Percentiles rank a stretch among this genome's conserved stretches.
phyloP scores from a whole-genome alignment of 2,797 vertebrate species.

The Danio tinwini region DNA sequence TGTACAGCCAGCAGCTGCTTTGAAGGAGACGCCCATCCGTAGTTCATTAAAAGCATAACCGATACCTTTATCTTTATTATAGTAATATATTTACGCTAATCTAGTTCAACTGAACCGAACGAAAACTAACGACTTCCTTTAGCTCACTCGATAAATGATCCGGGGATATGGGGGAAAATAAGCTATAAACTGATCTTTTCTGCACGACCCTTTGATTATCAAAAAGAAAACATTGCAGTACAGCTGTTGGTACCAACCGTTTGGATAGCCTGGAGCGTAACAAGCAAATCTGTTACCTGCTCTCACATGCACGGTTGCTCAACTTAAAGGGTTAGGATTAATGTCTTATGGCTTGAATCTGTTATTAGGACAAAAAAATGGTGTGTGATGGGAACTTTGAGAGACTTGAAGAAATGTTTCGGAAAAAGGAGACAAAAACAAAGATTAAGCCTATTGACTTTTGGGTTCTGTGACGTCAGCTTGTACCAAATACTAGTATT shows the following conservation, averaged over 20 bases:
- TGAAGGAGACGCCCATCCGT: constrained; percentile 19
- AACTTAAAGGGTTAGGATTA: constrained; percentile 46
- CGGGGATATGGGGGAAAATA: background rate
- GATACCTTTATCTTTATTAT: constrained; percentile 48
- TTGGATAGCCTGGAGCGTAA: constrained; percentile 49
- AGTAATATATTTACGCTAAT: constrained; percentile 32
- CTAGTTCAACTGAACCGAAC: constrained; percentile 8
- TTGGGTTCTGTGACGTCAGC: constrained; percentile 70
- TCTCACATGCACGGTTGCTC: constrained; percentile 40
- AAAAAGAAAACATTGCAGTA: constrained; percentile 42
- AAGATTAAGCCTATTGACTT: constrained; percentile 47
- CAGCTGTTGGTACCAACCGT: constrained; percentile 40
- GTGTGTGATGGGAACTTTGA: constrained; percentile 48
- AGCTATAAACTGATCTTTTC: constrained; percentile 31
- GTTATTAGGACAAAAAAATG: constrained; percentile 50
- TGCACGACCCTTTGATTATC: constrained; percentile 43
- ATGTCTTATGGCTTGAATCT: constrained; percentile 47
- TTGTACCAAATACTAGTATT: constrained; percentile 68
- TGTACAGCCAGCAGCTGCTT: constrained; percentile 36
- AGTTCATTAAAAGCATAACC: constrained; percentile 31
- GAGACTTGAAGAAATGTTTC: constrained; percentile 27
- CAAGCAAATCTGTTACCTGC: constrained; percentile 49
- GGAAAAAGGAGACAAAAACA: constrained; percentile 35
- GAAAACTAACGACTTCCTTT: constrained; percentile 22
- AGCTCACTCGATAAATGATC: constrained; percentile 26